Base-by-base conservation (phyloP, 2,797 vertebrate species). In the Dendrocincla fuliginosa region DNA sequence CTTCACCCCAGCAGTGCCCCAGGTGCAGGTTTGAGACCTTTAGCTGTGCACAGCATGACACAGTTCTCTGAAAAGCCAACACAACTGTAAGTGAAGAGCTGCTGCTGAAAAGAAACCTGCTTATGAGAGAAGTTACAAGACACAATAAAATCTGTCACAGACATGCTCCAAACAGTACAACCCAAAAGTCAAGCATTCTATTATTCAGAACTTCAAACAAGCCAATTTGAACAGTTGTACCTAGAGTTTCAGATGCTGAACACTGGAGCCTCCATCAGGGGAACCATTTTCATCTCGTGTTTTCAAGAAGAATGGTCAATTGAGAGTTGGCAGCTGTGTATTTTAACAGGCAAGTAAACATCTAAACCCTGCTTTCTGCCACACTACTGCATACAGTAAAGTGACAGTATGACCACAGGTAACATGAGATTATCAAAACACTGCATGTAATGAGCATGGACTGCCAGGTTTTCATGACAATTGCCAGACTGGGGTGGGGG, bases 31-130 rank as follows among this genome's bases (percentile, higher is more conserved):
- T 82, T 42, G 39, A 95, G 83, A 75, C 95, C 87, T 63, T 59
- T 63, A 78, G 91, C 94, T 95, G 75, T 44, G 95, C 55, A 56
- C 74, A 76, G 65, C 50, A 6, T 3, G 50, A 82, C 79, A 57
- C 82, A 93, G 90, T 55, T 95, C 74, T 90, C 84, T 82, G 67
- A 84, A 92, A 97, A 95, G 91, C 87, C 89, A 94, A 84, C 74
- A 32, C 2, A 11, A 86, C 69, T 84, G 74, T 49, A 71, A 92
- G 81, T 52, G 89, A 95, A 84, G 95, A 89, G 92, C 77, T 87
- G 61, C 57, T 90, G 92, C 94, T 96, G 94, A 80, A 96, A 96
- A 96, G 81, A 95, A 93, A 96, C 74, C 78, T 93, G 91, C 81
- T 94, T 30, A 11, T 86, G 90, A 94, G 78, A 95, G 88, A 95